Conservation (phyloP, 2,113 vertebrate genomes). For the Poeciliopsis retropinna region DNA sequence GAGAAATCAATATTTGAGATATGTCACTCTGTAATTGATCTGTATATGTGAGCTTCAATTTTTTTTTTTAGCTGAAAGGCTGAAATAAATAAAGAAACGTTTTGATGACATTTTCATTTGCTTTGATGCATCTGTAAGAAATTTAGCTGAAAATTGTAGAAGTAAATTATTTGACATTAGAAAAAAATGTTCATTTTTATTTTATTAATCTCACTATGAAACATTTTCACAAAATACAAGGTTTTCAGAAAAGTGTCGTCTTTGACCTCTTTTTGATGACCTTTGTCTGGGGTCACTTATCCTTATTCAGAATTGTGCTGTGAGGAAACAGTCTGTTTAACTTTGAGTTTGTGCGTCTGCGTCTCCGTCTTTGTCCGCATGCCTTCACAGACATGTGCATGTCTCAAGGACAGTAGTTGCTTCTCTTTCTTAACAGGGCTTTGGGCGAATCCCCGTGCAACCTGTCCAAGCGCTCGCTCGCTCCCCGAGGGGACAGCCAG, state of each 20-base stretch:
- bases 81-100: too few relatives aligned
- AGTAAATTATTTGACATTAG: conserved; percentile 13
- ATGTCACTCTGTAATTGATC: neutral
- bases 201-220: neutral
- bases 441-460: conserved; percentile 47
- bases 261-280: conserved; percentile 16
- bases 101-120: neutral
- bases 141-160: neutral
- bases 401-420: conserved; percentile 71
- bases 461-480: conserved; percentile 47
- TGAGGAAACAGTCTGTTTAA: conserved; percentile 33
- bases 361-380: conserved; percentile 23
- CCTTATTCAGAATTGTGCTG: conserved; percentile 26
- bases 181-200: neutral
- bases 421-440: conserved; percentile 51
- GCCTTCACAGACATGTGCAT: conserved; percentile 34
- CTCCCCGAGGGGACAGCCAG: conserved; percentile 39
- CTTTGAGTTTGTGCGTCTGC: conserved; percentile 2
- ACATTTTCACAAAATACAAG: conserved; percentile 1
- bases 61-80: too few relatives aligned
- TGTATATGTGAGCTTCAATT: neutral
- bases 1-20: neutral
- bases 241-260: neutral
- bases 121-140: neutral
- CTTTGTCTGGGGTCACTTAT: conserved; percentile 10